Evolutionary conservation across 2,113 vertebrate species (phyloP).

Genomic region (Calyptomena viridis): DNA sequence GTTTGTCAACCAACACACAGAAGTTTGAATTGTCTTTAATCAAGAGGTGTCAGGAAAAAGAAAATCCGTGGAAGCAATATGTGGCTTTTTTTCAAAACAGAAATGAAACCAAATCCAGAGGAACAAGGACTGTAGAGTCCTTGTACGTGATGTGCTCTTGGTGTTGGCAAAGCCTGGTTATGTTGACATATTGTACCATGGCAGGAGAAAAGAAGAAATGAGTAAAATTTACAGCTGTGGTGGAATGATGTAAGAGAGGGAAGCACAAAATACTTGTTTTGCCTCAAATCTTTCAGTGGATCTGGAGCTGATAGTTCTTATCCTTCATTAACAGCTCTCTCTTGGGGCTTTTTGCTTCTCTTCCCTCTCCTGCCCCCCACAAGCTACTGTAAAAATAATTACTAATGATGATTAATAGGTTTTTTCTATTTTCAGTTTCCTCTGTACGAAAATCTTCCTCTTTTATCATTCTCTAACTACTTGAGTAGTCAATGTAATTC

Average conservation of each 20-base stretch:
- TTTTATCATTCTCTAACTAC: neutral
- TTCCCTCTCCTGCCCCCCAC: neutral
- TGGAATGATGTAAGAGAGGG: neutral
- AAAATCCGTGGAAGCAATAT: neutral
- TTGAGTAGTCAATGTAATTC: neutral
- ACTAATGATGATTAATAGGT: neutral
- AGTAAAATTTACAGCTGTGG: neutral
- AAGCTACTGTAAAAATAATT: neutral
- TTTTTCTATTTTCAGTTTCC: neutral
- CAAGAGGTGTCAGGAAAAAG: neutral
- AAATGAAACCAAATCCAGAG: neutral
- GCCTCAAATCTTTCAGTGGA: neutral
- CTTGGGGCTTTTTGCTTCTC: neutral
- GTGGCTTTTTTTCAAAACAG: neutral
- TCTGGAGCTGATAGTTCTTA: neutral
- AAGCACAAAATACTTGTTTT: neutral
- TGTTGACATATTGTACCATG: accelerated
- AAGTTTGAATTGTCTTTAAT: neutral
- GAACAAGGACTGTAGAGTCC: neutral
- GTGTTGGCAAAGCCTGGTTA: neutral
- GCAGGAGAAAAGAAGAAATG: neutral
- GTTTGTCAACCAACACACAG: neutral
- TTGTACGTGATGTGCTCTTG: neutral
- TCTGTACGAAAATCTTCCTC: neutral
- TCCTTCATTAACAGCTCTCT: neutral